Evolutionary conservation across 2,888 invertebrate genomes (phyloP).

Genomic region (Zaprionus bogoriensis): DNA sequence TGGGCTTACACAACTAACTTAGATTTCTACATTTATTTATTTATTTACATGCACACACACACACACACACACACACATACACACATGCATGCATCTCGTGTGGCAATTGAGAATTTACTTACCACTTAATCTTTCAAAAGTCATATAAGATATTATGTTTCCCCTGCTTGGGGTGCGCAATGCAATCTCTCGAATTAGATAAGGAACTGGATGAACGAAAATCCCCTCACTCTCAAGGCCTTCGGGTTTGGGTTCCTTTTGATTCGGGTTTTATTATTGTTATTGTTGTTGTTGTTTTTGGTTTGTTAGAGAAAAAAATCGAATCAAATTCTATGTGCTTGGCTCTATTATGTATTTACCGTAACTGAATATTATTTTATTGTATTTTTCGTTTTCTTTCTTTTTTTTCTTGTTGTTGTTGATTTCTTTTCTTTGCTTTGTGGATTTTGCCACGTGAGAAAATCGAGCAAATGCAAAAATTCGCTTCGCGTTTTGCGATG

Average conservation of each 20-base stretch:
- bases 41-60: background rate
- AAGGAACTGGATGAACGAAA: constrained; percentile 41
- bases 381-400: constrained; percentile 15
- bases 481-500: constrained; percentile 49
- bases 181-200: constrained; percentile 77
- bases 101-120: constrained; percentile 81
- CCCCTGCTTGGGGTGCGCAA: constrained; percentile 82
- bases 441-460: constrained; percentile 56
- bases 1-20: constrained; percentile 21
- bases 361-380: background rate
- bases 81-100: background rate
- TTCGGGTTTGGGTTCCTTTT: constrained; percentile 13
- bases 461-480: constrained; percentile 47
- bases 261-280: constrained; percentile 9
- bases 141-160: constrained; percentile 91
- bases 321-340: background rate
- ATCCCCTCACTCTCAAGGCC: constrained; percentile 29
- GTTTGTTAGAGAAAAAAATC: background rate
- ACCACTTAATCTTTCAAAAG: constrained; percentile 97
- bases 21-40: background rate
- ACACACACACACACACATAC: background rate
- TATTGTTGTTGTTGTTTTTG: no score
- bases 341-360: background rate
- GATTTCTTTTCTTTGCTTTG: constrained; percentile 8
- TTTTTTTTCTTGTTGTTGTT: constrained; percentile 8